Percentiles rank a stretch among this genome's conserved stretches.
phyloP scores from a whole-genome alignment of 2,113 vertebrate species.

The Prietella phreatophila region DNA sequence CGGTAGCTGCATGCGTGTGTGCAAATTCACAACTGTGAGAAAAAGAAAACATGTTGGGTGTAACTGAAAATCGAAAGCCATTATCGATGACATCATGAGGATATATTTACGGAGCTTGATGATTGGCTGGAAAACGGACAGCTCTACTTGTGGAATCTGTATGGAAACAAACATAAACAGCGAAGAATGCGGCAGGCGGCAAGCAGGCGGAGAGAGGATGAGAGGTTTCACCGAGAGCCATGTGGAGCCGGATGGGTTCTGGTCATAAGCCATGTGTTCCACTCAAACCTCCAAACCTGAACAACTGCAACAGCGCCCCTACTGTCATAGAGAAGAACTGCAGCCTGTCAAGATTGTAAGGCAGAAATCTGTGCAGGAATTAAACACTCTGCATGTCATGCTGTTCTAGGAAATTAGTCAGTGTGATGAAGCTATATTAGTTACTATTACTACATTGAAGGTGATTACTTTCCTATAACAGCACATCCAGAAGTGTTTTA shows the following conservation, averaged over 20 bases:
- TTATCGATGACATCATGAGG: not conserved
- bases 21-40: not conserved
- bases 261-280: constrained; percentile 27
- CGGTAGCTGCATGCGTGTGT: not conserved
- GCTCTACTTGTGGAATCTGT: constrained; percentile 9
- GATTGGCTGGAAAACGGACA: constrained; percentile 9
- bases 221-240: not conserved
- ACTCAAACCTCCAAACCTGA: not conserved
- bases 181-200: constrained; percentile 8
- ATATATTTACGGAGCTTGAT: not conserved
- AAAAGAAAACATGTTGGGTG: not conserved
- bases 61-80: not conserved
- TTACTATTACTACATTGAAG: not conserved
- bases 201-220: not conserved
- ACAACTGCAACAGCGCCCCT: constrained; percentile 29
- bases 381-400: not conserved
- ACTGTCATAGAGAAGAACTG: not conserved
- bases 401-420: not conserved
- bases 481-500: not conserved
- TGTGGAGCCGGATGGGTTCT: constrained; percentile 46
- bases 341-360: too few relatives aligned
- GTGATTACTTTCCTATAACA: not conserved
- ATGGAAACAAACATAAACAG: constrained; percentile 26
- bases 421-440: not conserved
- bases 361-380: not conserved